These are phyloP conservation scores for Drosophila kuntzei DNA, from an alignment of 2,888 invertebrate species.

Conservation along the genomic window DNA sequence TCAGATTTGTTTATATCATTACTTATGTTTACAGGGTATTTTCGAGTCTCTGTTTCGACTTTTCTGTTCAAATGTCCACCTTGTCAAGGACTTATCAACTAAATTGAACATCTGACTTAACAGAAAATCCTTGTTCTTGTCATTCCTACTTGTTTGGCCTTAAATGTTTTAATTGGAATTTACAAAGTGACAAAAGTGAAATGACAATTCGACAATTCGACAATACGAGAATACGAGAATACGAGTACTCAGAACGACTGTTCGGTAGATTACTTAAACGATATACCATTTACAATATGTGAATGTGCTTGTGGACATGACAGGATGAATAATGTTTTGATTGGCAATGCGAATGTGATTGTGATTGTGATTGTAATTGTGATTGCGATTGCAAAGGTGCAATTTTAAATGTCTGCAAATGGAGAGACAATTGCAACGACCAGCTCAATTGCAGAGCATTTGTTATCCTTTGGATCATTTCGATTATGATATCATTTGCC, in stretches of 20 bases:
- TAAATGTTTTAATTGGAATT: constrained; percentile 40
- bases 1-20: background rate
- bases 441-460: constrained; percentile 11
- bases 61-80: background rate
- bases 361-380: constrained; percentile 7
- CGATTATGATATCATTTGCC: constrained; percentile 6
- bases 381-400: constrained; percentile 10
- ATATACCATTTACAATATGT: constrained; percentile 6
- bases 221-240: constrained; percentile 17
- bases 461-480: background rate
- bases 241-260: too few species aligned
- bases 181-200: constrained; percentile 27
- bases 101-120: constrained; percentile 25
- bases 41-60: background rate
- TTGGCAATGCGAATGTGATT: constrained; percentile 14
- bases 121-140: constrained; percentile 9
- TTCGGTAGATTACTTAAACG: constrained; percentile 11
- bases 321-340: constrained; percentile 30
- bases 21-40: background rate
- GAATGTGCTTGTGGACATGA: constrained; percentile 11
- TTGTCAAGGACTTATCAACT: constrained; percentile 11
- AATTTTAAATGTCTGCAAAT: constrained; percentile 11
- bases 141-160: constrained; percentile 8
- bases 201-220: constrained; percentile 24
- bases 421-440: background rate